Base-by-base conservation (phyloP, 2,888 invertebrate species). In the Spilarctia lutea region DNA sequence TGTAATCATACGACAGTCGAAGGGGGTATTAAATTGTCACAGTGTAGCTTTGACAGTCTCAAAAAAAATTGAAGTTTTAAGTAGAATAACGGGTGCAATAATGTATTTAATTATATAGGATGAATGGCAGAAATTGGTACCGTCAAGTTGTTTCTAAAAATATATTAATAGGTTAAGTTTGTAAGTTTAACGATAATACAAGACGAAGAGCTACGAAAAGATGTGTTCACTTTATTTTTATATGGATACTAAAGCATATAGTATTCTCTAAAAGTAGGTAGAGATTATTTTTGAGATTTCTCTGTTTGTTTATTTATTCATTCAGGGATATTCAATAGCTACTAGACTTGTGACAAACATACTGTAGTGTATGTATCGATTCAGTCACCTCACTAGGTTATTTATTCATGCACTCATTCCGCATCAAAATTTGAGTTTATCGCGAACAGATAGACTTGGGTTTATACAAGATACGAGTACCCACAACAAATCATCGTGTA, bases 121-220 rank as follows among this genome's bases (percentile, higher is more conserved):
- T 93, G 93, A 93, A 89, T 93, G 90, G 93, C 93, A 88, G 78
- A 88, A 71, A 88, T 79, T 77, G 69, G 72, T 76, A 33, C 85
- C 77, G 83, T 74, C 83, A 74, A 82, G 83, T 79, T 69, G 75
- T 78, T 82, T 86, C 85, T 84, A 86, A 88, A 88, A 90, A 89
- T 86, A 87, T 86, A 87, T 89, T 91, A 91, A 90, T 91, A 88
- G 87, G 89, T 90, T 88, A 88, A 91, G 89, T 92, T 91, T 75
- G 83, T 88, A 91, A 90, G 89, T 89, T 79, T 75, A 78, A 73
- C 78, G 85, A 89, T 86, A 88, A 90, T 86, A 76, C 77, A 75
- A 75, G 16, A 63, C 74, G 48, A 45, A 33, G 80, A 81, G 60
- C 65, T 76, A 74, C 72, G 79, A 85, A 83, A 76, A 79, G 67